Base-by-base conservation (phyloP, 2,113 vertebrate species). In the Ptychochromis oligacanthus region DNA sequence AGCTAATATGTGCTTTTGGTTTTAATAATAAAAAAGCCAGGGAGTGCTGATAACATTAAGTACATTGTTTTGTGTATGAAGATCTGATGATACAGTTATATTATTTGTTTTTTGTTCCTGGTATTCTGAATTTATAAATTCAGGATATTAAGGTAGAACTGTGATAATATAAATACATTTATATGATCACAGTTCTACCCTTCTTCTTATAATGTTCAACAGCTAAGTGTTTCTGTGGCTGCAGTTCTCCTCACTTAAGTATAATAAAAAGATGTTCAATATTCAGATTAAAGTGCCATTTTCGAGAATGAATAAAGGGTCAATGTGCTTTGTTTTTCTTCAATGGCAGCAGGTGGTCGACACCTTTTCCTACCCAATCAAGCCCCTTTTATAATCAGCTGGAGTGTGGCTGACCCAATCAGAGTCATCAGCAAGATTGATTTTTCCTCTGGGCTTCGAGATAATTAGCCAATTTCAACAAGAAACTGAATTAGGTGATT, bases 401-500 rank as follows among this genome's bases (percentile, higher is more conserved):
- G 58, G 62, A 93, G 92, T 87, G 90, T 38, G 24, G 77, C 80
- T 76, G 77, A 84, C 20, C 93, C 92, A 95, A 95, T 96, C 93
- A 94, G 82, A 92, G 80, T 79, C 87, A 87, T 93, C 92, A 89
- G 85, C 62, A 34, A 6, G 70, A 81, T 87, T 83, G 83, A 91
- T 86, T 90, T 92, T 88, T 85, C 78, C 49, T 76, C 75, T 55
- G 75, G 64, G 77, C 83, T 87, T 31, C 8, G 11, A 64, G 79
- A 91, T 94, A 94, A 95, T 96, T 94, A 92, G 86, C 79, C 88
- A 92, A 89, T 94, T 92, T 92, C 79, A 74, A 80, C 57, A 20
- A 84, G 84, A 87, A 91, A 65, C 78, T 58, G 61, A 82, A 94
- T 91, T 82, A 87, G 77, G 67, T 78, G 70, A 91, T 90, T 94